A percentile compares a stretch with the other conserved stretches of the same genome.
Conservation (phyloP, 2,888 invertebrate genomes). For the Petrolisthes manimaculis region DNA sequence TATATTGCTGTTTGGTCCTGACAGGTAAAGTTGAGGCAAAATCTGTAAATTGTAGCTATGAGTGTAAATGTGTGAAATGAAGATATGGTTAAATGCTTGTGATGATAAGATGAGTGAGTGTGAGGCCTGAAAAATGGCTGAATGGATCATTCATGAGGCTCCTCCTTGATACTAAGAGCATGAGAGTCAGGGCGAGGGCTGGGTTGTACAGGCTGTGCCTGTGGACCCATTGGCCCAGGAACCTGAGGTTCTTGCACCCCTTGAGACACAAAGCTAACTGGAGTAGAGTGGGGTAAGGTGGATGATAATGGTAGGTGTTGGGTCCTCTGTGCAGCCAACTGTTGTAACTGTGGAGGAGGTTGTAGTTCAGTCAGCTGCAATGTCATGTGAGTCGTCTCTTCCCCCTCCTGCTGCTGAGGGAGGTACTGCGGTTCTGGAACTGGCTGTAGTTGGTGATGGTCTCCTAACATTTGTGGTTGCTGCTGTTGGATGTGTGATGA, state of each 20-base stretch:
- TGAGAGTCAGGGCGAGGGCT: neutral
- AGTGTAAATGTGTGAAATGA: too few species aligned
- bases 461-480: neutral
- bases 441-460: slow-evolving; percentile 12
- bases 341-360: slow-evolving; percentile 53
- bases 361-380: slow-evolving; percentile 49
- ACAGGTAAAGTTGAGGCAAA: too few species aligned
- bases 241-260: slow-evolving; percentile 36
- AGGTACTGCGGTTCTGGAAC: slow-evolving; percentile 21
- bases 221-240: slow-evolving; percentile 52
- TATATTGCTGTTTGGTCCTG: too few species aligned
- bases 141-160: slow-evolving; percentile 28
- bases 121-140: too few species aligned
- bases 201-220: slow-evolving; percentile 47
- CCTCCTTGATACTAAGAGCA: slow-evolving; percentile 32
- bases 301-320: slow-evolving; percentile 27
- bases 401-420: slow-evolving; percentile 23
- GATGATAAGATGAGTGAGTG: too few species aligned
- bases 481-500: slow-evolving; percentile 28
- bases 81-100: too few species aligned
- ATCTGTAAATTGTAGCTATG: too few species aligned
- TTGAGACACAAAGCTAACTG: neutral
- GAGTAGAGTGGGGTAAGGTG: slow-evolving; percentile 16
- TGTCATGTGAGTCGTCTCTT: slow-evolving; percentile 12
- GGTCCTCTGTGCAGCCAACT: slow-evolving; percentile 9